Percentiles rank a stretch among this genome's conserved stretches.
phyloP scores from a whole-genome alignment of 1,140 invertebrate genomes.

The Pogonomyrmex californicus region DNA sequence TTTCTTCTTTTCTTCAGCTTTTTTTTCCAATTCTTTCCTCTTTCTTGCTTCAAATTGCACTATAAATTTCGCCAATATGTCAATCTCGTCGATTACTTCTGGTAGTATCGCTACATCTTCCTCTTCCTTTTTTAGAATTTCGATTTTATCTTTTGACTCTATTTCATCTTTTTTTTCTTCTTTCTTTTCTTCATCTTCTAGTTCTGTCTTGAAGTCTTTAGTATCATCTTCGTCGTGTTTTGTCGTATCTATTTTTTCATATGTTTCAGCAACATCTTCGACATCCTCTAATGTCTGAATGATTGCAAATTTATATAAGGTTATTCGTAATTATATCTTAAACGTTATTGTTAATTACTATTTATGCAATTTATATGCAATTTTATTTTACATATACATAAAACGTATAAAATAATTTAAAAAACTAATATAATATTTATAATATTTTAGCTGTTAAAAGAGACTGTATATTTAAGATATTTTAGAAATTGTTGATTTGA shows the following conservation, averaged over 20 bases:
- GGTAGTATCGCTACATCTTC: conserved; percentile 6
- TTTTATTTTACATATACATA: not conserved
- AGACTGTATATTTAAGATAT: not conserved
- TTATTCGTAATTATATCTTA: conserved; percentile 1
- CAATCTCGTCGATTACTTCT: conserved; percentile 23
- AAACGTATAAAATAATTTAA: not conserved
- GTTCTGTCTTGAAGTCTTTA: not conserved
- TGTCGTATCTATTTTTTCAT: not conserved
- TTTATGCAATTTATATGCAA: not conserved
- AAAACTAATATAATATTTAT: not conserved
- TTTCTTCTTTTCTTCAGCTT: conserved; percentile 41
- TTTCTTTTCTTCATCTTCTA: conserved; percentile 19
- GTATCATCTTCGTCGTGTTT: conserved; percentile 37
- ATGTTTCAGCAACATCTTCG: conserved; percentile 24
- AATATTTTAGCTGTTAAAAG: not conserved
- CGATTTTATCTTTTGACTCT: conserved; percentile 55
- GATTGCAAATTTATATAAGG: not conserved
- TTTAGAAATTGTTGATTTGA: conserved; percentile 3
- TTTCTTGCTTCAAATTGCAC: not conserved
- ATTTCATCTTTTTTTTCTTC: conserved; percentile 54
- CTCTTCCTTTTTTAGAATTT: conserved; percentile 19
- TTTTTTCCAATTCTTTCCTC: not conserved
- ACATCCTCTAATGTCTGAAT: conserved; percentile 16
- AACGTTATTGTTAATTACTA: not conserved
- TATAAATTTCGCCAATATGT: conserved; percentile 29